Conservation (phyloP, 2,113 vertebrate species). For the Suricata suricatta region DNA sequence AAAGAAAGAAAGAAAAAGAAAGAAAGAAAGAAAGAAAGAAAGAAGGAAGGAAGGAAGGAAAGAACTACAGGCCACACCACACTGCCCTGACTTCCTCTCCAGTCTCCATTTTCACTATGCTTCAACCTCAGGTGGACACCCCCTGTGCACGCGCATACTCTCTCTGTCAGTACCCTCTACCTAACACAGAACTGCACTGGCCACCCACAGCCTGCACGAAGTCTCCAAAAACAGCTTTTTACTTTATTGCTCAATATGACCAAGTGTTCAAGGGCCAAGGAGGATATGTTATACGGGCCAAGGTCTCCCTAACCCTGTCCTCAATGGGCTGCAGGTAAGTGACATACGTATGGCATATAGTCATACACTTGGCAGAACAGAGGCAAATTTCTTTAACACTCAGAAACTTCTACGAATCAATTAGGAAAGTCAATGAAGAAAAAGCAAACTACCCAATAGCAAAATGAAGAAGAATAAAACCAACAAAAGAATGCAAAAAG, state of each 20-base stretch:
- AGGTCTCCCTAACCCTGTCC: not conserved
- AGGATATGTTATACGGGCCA: not conserved
- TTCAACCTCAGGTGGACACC: not conserved
- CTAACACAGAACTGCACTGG: not conserved
- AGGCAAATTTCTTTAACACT: not conserved
- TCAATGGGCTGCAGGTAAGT: not conserved
- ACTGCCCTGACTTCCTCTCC: not conserved
- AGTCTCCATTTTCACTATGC: not conserved
- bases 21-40: no score
- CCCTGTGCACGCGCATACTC: not conserved
- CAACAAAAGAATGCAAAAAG: conserved; percentile 6
- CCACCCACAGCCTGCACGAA: not conserved
- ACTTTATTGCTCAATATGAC: not conserved
- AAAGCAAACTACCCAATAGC: conserved; percentile 11
- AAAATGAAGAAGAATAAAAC: conserved; percentile 8
- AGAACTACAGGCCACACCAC: not conserved
- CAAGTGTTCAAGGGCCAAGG: not conserved
- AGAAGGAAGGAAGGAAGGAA: not conserved
- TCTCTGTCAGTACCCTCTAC: not conserved
- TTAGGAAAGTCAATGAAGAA: not conserved
- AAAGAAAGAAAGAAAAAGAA: no score
- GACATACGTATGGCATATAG: accelerated
- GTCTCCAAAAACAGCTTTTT: not conserved
- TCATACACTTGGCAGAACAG: not conserved
- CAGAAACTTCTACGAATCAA: not conserved